Conservation (phyloP, 2,113 vertebrate species). For the Chloropsis hardwickii region DNA sequence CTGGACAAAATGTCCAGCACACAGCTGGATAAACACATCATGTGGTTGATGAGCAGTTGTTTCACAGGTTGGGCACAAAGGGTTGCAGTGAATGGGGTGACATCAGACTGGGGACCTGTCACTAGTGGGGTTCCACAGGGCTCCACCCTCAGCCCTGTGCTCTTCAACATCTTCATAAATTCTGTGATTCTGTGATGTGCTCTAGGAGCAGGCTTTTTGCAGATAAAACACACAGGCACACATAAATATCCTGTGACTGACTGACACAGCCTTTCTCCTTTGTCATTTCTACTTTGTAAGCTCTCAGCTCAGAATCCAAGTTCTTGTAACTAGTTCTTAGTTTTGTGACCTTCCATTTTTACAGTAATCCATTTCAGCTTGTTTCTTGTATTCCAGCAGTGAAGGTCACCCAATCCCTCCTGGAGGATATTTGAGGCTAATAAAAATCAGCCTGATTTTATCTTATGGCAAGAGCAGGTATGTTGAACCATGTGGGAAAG, state of each 20-base stretch:
- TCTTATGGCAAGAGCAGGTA: neutral
- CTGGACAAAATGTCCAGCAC: too few relatives aligned
- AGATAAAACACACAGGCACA: neutral
- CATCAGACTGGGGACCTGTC: neutral
- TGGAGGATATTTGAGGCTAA: neutral
- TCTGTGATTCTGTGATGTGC: neutral
- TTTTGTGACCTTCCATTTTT: neutral
- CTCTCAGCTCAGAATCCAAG: neutral
- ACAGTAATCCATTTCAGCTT: neutral
- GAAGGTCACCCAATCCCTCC: neutral
- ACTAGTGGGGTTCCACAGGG: neutral
- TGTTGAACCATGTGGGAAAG: neutral
- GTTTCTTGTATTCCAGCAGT: neutral
- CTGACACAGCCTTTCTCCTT: neutral
- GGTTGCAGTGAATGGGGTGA: neutral
- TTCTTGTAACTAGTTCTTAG: neutral
- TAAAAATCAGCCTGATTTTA: neutral
- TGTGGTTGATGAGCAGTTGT: neutral
- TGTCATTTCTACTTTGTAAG: conserved; percentile 17
- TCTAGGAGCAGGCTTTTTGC: neutral
- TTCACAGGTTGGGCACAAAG: neutral
- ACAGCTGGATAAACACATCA: neutral
- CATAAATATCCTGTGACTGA: neutral
- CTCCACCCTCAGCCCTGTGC: neutral
- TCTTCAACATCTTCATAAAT: neutral